phyloP scores from a whole-genome alignment of 2,797 vertebrate genomes.

The Rhynchotus rufescens region DNA sequence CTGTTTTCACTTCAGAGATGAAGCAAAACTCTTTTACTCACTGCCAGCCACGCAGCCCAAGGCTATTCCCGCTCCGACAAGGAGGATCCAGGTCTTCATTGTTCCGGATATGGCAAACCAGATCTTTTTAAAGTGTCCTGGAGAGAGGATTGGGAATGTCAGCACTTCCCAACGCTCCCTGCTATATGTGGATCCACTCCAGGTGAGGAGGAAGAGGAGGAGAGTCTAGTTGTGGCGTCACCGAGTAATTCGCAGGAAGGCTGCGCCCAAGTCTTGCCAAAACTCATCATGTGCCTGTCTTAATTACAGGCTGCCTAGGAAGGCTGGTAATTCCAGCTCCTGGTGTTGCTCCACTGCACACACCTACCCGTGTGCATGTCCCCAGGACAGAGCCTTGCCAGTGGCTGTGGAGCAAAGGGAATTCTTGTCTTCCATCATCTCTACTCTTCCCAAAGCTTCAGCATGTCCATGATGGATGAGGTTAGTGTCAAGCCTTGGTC shows the following conservation, averaged over 20 bases:
- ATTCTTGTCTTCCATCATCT: neutral
- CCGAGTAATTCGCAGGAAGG: neutral
- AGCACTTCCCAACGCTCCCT: neutral
- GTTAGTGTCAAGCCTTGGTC: fast-evolving
- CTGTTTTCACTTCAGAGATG: neutral
- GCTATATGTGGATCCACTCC: neutral
- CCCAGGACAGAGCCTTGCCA: neutral
- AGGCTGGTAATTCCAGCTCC: constrained; percentile 52
- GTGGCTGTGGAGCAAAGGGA: fast-evolving
- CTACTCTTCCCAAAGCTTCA: neutral
- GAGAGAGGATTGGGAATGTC: neutral
- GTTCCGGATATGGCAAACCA: fast-evolving
- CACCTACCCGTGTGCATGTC: fast-evolving
- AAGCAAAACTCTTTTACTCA: neutral
- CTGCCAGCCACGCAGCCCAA: neutral
- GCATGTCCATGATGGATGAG: fast-evolving
- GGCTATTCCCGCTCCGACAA: neutral
- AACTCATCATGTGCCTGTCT: neutral
- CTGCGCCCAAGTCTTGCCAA: neutral
- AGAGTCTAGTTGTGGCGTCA: neutral
- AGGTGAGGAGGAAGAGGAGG: neutral
- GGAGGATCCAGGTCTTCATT: constrained; percentile 12
- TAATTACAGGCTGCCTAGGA: constrained; percentile 42
- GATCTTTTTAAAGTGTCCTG: fast-evolving
- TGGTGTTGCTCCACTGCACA: neutral